Percentiles rank a stretch among this genome's conserved stretches.
Evolutionary conservation across 2,888 invertebrate genomes (phyloP).

Genomic region (Agelastica alni): DNA sequence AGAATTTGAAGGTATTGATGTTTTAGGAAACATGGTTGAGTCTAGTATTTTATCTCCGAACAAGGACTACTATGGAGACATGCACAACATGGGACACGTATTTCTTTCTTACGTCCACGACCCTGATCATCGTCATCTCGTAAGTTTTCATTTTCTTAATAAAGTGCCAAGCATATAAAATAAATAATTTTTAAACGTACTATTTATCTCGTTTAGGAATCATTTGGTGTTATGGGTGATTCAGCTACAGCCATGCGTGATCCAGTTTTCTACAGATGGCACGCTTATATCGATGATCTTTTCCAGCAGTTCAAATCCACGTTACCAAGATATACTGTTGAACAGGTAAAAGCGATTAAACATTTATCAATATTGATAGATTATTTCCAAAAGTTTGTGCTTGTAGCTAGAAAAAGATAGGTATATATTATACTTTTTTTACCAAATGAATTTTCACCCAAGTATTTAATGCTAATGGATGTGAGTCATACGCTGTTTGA

Average conservation of each 20-base stretch:
- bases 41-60: slow-evolving; percentile 71
- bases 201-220: too few species aligned
- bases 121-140: slow-evolving; percentile 76
- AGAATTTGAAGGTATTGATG: slow-evolving; percentile 74
- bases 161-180: too few species aligned
- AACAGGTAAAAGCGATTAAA: too few species aligned
- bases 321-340: slow-evolving; percentile 66
- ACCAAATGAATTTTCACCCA: too few species aligned
- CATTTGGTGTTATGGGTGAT: slow-evolving; percentile 84
- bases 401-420: too few species aligned
- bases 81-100: slow-evolving; percentile 84
- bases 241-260: slow-evolving; percentile 85
- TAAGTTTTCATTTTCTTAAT: slow-evolving; percentile 48
- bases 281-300: slow-evolving; percentile 76
- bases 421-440: too few species aligned
- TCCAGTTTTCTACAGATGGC: slow-evolving; percentile 86
- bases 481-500: too few species aligned
- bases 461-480: too few species aligned
- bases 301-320: slow-evolving; percentile 76
- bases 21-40: slow-evolving; percentile 80
- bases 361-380: too few species aligned
- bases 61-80: slow-evolving; percentile 72
- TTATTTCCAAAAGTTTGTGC: too few species aligned
- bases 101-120: slow-evolving; percentile 78
- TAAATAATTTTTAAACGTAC: too few species aligned